Evolutionary conservation across 2,888 invertebrate species (phyloP).

Genomic region (Ormyrus rosae): DNA sequence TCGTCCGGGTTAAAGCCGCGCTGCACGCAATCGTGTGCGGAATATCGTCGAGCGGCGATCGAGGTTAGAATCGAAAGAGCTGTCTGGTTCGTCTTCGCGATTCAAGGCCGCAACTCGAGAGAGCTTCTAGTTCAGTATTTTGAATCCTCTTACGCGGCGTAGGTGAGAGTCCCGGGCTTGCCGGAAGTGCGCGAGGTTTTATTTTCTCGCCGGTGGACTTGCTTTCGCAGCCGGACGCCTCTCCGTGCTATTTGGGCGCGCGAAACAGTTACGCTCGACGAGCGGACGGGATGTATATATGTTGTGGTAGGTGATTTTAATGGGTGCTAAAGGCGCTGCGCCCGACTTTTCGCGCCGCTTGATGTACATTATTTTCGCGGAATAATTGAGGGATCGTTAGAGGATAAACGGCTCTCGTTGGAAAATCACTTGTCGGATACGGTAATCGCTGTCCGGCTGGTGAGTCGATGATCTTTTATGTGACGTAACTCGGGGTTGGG

Average conservation of each 20-base stretch:
- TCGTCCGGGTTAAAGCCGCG: slow-evolving; percentile 57
- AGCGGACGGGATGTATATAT: background rate
- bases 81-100: slow-evolving; percentile 28
- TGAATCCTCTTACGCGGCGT: background rate
- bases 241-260: background rate
- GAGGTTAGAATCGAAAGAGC: slow-evolving; percentile 68
- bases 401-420: no score
- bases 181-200: slow-evolving; percentile 20
- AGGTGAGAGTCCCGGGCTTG: slow-evolving; percentile 23
- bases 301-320: background rate
- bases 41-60: slow-evolving; percentile 70
- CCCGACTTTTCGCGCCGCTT: no score
- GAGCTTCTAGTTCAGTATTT: background rate
- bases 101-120: slow-evolving; percentile 30
- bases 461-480: no score
- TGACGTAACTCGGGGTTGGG: no score
- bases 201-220: slow-evolving; percentile 14
- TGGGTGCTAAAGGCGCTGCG: background rate
- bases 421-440: no score
- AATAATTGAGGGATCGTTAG: no score
- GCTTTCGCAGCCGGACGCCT: background rate
- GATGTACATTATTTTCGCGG: no score
- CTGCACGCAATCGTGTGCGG: slow-evolving; percentile 56
- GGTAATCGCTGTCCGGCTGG: no score
- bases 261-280: background rate